phyloP scores from a whole-genome alignment of 2,797 vertebrate genomes.

The Microcaecilia unicolor region DNA sequence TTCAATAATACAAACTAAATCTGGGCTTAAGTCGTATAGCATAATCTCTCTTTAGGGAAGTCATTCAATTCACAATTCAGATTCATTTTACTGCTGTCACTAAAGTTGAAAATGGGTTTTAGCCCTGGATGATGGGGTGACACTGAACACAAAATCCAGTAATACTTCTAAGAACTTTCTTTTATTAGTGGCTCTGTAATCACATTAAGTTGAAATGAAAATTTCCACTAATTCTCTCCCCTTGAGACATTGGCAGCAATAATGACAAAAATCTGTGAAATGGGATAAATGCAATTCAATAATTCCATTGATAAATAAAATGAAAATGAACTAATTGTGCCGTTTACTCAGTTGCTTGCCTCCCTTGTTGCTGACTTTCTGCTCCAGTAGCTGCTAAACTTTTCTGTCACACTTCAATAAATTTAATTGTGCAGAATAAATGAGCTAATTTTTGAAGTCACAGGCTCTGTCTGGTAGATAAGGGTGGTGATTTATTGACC shows the following conservation, averaged over 20 bases:
- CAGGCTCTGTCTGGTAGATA: slow-evolving; percentile 90
- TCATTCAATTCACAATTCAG: slow-evolving; percentile 16
- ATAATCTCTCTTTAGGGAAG: neutral
- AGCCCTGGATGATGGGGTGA: slow-evolving; percentile 24
- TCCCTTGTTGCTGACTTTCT: slow-evolving; percentile 71
- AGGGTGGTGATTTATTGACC: slow-evolving; percentile 91
- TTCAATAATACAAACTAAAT: too few species aligned
- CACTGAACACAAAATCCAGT: slow-evolving; percentile 46
- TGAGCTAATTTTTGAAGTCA: slow-evolving; percentile 98
- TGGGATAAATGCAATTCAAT: slow-evolving; percentile 77
- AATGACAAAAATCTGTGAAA: slow-evolving; percentile 71
- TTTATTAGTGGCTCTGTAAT: slow-evolving; percentile 57
- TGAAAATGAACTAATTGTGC: slow-evolving; percentile 80
- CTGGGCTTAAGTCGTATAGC: too few species aligned
- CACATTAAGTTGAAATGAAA: slow-evolving; percentile 62
- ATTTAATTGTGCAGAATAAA: slow-evolving; percentile 99
- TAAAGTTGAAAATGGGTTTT: slow-evolving; percentile 31
- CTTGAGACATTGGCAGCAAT: slow-evolving; percentile 44
- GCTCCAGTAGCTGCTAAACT: slow-evolving; percentile 83
- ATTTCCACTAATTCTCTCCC: slow-evolving; percentile 57
- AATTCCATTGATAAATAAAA: slow-evolving; percentile 91
- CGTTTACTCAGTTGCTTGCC: slow-evolving; percentile 73
- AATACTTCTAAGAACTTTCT: slow-evolving; percentile 43
- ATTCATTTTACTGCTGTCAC: slow-evolving; percentile 41
- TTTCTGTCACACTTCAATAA: slow-evolving; percentile 98